phyloP scores from a whole-genome alignment of 2,888 invertebrate species.

The Orgyia antiqua region DNA sequence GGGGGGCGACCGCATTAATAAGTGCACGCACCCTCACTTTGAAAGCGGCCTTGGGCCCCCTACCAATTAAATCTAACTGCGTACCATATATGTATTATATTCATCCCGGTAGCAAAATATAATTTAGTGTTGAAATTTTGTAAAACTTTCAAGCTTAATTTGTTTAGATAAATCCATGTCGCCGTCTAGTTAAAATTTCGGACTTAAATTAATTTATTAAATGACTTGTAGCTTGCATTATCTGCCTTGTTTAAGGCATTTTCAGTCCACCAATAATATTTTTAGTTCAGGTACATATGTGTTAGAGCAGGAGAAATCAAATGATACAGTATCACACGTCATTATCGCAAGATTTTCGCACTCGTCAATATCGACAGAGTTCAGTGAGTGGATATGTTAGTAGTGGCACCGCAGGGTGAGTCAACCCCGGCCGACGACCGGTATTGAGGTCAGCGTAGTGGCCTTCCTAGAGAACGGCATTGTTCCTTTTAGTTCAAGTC shows the following conservation, averaged over 20 bases:
- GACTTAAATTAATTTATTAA: too few relatives aligned
- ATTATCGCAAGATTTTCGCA: not conserved
- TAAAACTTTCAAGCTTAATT: too few relatives aligned
- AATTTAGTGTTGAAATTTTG: too few relatives aligned
- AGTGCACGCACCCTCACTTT: slow-evolving; percentile 40
- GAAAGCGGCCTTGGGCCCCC: slow-evolving; percentile 38
- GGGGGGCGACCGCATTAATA: slow-evolving; percentile 39
- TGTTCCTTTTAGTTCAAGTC: slow-evolving; percentile 19
- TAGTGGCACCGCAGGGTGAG: slow-evolving; percentile 23
- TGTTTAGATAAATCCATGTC: too few relatives aligned
- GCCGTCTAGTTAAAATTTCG: too few relatives aligned
- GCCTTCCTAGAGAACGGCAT: slow-evolving; percentile 26
- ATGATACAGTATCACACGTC: too few relatives aligned
- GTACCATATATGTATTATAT: slow-evolving; percentile 23
- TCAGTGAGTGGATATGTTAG: slow-evolving; percentile 17
- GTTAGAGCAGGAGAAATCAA: too few relatives aligned
- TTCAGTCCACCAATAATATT: too few relatives aligned
- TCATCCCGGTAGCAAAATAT: slow-evolving; percentile 11
- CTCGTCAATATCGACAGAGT: slow-evolving; percentile 11
- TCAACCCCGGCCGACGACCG: slow-evolving; percentile 28
- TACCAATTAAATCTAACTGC: slow-evolving; percentile 38
- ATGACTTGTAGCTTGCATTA: too few relatives aligned
- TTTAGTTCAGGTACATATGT: too few relatives aligned
- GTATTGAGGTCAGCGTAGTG: slow-evolving; percentile 26
- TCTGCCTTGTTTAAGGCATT: too few relatives aligned